Evolutionary conservation across 1,140 invertebrate genomes (phyloP), one percentile per base, ranked within the genome.

Genomic region (Stenopsyche tienmushanensis): DNA sequence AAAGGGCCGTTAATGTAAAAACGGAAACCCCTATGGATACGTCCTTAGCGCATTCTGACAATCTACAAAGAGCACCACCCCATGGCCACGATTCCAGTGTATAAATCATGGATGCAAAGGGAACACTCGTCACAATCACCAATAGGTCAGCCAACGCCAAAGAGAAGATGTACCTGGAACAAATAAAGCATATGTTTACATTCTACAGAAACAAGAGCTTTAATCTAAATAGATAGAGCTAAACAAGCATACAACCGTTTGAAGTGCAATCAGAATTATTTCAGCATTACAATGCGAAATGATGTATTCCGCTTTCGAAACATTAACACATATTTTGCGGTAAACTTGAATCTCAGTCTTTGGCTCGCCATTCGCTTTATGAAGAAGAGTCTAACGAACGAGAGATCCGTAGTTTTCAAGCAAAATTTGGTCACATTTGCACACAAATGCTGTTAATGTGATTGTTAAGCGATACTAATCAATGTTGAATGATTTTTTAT

Each of bases 1-100:
- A 93, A 0, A 97, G 80, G 0, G 93, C 93, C 0, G 92, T 94
- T 44, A 97, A 79, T 0, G 94, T 96, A 76, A 96, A 96, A 0
- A 97, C 92, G 0, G 93, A 96, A 0, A 97, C 93, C 0, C 93
- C 94, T 29, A 96, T 90, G 9, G 91, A 94, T 52, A 96, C 84
- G 72, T 96, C 93, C 76, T 94, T 93, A 26, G 90, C 86, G 66
- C 87, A 92, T 78, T 96, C 93, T 10, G 88, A 93, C 39, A 95
- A 78, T 76, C 94, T 91, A 77, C 94, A 97, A 25, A 93, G 84
- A 7, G 76, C 73, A 25, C 74, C 76, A 2, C 93, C 93, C 82
- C 91, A 97, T 1, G 92, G 93, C 92, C 93, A 97, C 1, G 88
- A 90, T 47, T 91, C 89, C 64, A 94, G 80, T 0, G 91, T 93